Conservation (phyloP, 2,888 invertebrate species). For the Vannuccia rotundouncinata region DNA sequence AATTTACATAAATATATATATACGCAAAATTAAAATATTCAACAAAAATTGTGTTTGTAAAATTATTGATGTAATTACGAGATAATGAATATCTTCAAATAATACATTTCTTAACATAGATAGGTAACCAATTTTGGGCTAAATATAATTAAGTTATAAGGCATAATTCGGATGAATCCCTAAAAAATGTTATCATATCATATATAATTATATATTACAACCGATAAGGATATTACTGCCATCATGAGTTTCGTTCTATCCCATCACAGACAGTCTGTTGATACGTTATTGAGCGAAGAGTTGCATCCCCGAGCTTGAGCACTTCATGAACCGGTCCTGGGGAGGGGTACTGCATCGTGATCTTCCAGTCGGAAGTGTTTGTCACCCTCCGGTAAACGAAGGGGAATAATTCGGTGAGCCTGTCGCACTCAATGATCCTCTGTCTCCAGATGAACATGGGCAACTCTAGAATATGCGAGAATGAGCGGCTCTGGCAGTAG, state of each 20-base stretch:
- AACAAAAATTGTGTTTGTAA: no score
- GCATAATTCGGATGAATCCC: no score
- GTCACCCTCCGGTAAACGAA: constrained; percentile 3
- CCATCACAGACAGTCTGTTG: background rate
- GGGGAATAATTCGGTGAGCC: background rate
- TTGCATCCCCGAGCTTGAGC: background rate
- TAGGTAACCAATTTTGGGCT: no score
- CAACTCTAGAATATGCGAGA: constrained; percentile 28
- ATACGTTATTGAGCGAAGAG: background rate
- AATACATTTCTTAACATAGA: no score
- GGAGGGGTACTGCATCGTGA: background rate
- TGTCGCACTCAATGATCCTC: background rate
- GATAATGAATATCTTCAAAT: no score
- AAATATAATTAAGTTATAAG: no score
- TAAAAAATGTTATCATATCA: no score
- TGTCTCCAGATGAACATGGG: constrained; percentile 30
- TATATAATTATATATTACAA: no score
- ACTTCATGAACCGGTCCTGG: background rate
- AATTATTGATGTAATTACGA: no score
- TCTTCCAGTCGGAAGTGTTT: background rate
- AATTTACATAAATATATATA: no score
- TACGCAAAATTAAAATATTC: no score
- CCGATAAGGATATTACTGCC: no score
- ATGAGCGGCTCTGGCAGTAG: constrained; percentile 17
- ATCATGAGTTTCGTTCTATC: background rate